Evolutionary conservation across 2,888 invertebrate species (phyloP), one percentile per base, ranked within the genome.

Genomic region (Silvanus unidentatus): DNA sequence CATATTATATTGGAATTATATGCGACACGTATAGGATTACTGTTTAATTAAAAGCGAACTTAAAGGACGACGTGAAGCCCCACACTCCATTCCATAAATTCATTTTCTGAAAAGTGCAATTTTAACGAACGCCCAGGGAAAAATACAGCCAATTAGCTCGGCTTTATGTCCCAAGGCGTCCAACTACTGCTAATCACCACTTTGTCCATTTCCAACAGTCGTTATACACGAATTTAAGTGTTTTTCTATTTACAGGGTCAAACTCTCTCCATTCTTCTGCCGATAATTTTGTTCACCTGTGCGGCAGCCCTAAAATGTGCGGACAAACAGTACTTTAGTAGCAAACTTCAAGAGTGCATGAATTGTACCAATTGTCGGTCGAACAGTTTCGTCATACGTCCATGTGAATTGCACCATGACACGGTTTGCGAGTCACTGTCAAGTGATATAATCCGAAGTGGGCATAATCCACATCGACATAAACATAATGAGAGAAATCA

Each of bases 351-450:
- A 65, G 70, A 71, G 57, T 88, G 88, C 71, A 72, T 78, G 59
- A 80, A 82, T 47, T 88, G 88, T 74, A 82, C 85, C 44, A 75
- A 75, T 63, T 88, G 88, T 72, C 80, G 81, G 57, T 66, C 69
- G 47, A 77, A 76, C 44, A 70, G 68, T 44, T 80, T 85, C 49
- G 84, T 86, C 34, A 68, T 82, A 50, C 76, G 81, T 43, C 87
- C 88, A 44, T 88, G 88, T 71, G 84, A 84, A 60, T 72, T 82
- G 47, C 84, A 88, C 73, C 76, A 81, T 49, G 86, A 88, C 71
- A 84, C 88, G 34, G 74, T 82, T 55, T 88, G 88, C 71, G 84
- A 83, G 32, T 79, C 84, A 1, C 40, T 55, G n/a, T 73, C 76
- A 79, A 53, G 80, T 83, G 59, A 73, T 86, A 53, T 42, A 57